Percentiles rank a stretch among this genome's conserved stretches.
Evolutionary conservation across 1,140 invertebrate species (phyloP).

Genomic region (Drosophila varians): DNA sequence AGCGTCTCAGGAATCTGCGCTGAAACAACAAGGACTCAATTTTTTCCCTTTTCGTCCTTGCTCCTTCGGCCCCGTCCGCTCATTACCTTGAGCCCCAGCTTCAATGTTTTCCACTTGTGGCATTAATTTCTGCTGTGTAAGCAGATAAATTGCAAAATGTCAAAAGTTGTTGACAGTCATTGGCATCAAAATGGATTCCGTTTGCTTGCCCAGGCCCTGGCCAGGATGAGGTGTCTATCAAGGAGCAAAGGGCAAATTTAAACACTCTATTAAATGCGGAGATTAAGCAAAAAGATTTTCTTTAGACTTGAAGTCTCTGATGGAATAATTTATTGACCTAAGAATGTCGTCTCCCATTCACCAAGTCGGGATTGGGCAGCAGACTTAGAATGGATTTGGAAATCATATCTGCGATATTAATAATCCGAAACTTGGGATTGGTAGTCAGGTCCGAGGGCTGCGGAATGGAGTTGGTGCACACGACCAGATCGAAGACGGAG

Average conservation of each 20-base stretch:
- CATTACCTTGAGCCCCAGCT: conserved; percentile 37
- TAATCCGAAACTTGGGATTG: background rate
- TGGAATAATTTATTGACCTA: background rate
- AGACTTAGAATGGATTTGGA: background rate
- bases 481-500: conserved; percentile 7
- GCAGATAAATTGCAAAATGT: conserved; percentile 78
- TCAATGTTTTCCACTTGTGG: conserved; percentile 60
- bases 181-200: conserved; percentile 64
- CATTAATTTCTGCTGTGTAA: conserved; percentile 79
- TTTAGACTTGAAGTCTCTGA: conserved; percentile 3
- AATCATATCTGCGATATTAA: background rate
- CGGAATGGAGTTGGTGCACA: conserved; percentile 4
- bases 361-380: background rate
- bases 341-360: background rate
- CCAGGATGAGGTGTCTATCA: conserved; percentile 52
- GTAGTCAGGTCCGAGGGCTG: background rate
- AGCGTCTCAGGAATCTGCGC: conserved; percentile 1
- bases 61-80: background rate
- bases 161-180: conserved; percentile 71
- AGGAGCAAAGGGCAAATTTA: conserved; percentile 32
- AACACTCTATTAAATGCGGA: conserved; percentile 40
- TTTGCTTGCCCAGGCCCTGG: conserved; percentile 32
- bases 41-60: background rate
- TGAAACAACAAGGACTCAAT: conserved; percentile 32
- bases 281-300: conserved; percentile 5